Evolutionary conservation across 2,113 vertebrate species (phyloP), one percentile per base, ranked within the genome.

Genomic region (Nycticorax nycticorax): DNA sequence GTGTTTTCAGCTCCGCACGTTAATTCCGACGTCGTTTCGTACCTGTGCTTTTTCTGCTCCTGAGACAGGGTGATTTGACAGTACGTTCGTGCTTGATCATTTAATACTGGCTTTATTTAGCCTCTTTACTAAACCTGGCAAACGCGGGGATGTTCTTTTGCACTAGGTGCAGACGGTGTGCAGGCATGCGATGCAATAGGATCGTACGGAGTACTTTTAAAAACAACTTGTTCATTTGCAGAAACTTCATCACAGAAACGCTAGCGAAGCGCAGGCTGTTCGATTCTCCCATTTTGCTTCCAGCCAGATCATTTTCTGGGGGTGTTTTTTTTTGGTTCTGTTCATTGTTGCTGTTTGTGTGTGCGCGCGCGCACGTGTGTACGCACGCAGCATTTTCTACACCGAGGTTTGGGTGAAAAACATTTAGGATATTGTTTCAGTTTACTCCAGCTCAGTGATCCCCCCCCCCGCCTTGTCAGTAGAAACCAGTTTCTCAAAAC

Each of bases 1-100:
- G 8, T 66, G 55, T 60, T 86, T 93, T 39, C 71, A 60, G 43
- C 33, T 89, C 56, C 4, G 0, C 50, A 12, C 0, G 0, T 74
- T 85, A 67, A 10, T 71, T 39, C 1, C 1, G 23, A 1, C 0
- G 0, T 24, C 0, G 0, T 57, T 59, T 56, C 37, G 0, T 72
- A 75, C 75, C 93, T 77, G 39, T n/a, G 59, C 78, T 57, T 48
- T 15, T 39, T n/a, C 32, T 48, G 26, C 67, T 68, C 39, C 26
- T 9, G 39, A 15, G 12, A 14, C 0, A 0, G 23, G 20, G 6
- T 19, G n/a, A 32, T 79, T 41, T 32, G 84, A 22, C 55, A 55
- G 23, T 8, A 0, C 11, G 3, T 50, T 76, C 41, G 1, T 80
- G 37, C 11, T 71, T 26, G 1, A 19, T 77, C 27, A 2, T 72